Conservation (phyloP, 1,140 invertebrate species). For the Neotoxoptera formosana region DNA sequence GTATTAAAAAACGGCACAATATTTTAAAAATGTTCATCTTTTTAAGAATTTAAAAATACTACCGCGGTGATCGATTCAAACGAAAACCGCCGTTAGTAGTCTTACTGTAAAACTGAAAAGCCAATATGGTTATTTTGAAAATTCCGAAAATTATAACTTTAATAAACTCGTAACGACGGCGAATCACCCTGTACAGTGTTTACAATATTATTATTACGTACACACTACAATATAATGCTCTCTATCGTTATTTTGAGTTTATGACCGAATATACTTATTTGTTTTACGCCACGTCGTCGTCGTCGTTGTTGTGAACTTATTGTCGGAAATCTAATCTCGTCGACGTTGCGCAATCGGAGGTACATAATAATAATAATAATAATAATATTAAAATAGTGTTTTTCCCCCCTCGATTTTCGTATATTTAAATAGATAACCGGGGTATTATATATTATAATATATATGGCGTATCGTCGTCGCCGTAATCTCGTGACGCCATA, state of each 20-base stretch:
- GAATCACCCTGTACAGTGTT: not conserved
- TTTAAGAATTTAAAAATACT: not conserved
- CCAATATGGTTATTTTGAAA: not conserved
- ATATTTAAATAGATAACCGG: not conserved
- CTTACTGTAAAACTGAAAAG: not conserved
- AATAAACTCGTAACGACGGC: too few species aligned
- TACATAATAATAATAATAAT: not conserved
- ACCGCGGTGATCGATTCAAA: too few species aligned
- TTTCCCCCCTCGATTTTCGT: not conserved
- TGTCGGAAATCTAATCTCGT: conserved; percentile 52
- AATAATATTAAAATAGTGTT: not conserved
- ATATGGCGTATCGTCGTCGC: not conserved
- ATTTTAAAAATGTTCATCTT: not conserved
- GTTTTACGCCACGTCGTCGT: not conserved
- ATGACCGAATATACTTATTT: not conserved
- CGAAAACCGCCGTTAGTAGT: too few species aligned
- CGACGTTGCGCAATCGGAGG: not conserved
- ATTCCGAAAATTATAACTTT: not conserved
- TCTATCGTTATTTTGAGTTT: not conserved
- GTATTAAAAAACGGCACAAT: not conserved
- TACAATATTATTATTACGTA: not conserved
- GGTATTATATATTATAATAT: too few species aligned
- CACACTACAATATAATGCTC: too few species aligned
- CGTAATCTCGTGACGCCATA: not conserved
- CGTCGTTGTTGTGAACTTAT: not conserved